A percentile compares a stretch with the other conserved stretches of the same genome.
Evolutionary conservation across 2,113 vertebrate species (phyloP).

Genomic region (Clinocottus analis): DNA sequence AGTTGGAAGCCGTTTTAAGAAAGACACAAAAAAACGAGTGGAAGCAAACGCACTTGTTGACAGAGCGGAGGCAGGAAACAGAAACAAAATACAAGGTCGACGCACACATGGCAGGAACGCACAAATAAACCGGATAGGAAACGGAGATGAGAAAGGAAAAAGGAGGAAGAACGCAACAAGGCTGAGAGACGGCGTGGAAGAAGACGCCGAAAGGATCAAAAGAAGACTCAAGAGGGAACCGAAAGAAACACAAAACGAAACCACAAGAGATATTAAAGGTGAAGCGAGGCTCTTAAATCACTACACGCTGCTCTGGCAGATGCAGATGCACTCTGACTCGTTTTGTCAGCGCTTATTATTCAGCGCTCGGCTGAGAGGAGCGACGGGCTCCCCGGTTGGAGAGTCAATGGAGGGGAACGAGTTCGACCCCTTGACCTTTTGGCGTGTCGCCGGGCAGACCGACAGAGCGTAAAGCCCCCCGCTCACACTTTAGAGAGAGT

Average conservation of each 20-base stretch:
- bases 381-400: constrained; percentile 33
- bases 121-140: background rate
- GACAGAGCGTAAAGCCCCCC: constrained; percentile 30
- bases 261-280: background rate
- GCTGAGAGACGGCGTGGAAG: background rate
- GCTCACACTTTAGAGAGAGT: background rate
- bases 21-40: background rate
- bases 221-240: background rate
- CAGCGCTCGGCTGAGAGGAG: background rate
- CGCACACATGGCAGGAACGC: background rate
- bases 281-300: background rate
- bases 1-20: background rate
- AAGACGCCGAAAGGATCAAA: background rate
- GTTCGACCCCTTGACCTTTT: constrained; percentile 56
- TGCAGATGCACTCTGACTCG: constrained; percentile 10
- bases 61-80: background rate
- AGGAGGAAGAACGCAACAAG: too few species aligned
- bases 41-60: background rate
- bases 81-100: background rate
- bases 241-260: background rate
- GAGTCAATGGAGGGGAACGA: constrained; percentile 40
- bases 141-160: background rate
- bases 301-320: background rate
- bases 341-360: constrained; percentile 1
- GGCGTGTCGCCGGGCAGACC: background rate